Percentiles rank a stretch among this genome's conserved stretches.
These are phyloP conservation scores for Drosophila oshimai DNA, from an alignment of 1,140 invertebrate species.

Conservation along the genomic window DNA sequence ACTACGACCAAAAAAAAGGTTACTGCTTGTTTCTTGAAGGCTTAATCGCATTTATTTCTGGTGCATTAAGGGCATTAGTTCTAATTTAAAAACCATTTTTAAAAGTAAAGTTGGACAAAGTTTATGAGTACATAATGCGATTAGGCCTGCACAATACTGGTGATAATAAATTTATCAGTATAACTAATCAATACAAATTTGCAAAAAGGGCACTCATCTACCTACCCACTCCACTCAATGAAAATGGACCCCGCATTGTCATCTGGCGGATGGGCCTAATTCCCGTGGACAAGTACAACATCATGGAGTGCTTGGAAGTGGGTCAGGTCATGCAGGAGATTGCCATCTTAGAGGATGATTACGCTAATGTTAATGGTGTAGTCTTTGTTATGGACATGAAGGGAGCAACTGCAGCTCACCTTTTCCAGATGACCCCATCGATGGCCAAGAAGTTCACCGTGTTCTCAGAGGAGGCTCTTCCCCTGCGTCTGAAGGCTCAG, in stretches of 20 bases:
- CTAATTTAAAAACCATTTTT: too few relatives aligned
- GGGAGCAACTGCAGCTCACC: conserved; percentile 80
- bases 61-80: too few relatives aligned
- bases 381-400: conserved; percentile 83
- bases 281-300: conserved; percentile 55
- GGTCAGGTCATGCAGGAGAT: conserved; percentile 56
- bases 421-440: conserved; percentile 83
- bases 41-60: too few relatives aligned
- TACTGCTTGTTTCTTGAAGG: too few relatives aligned
- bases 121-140: too few relatives aligned
- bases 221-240: conserved; percentile 75
- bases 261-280: conserved; percentile 46
- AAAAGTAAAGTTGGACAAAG: too few relatives aligned
- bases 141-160: too few relatives aligned
- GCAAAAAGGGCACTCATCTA: conserved; percentile 44
- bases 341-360: conserved; percentile 82
- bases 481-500: conserved; percentile 83
- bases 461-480: conserved; percentile 84
- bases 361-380: conserved; percentile 83
- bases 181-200: not conserved
- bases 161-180: not conserved
- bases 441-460: conserved; percentile 83
- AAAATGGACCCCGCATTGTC: conserved; percentile 53
- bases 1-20: not conserved
- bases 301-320: conserved; percentile 57